Base-by-base conservation (phyloP, 1,140 invertebrate species). In the Euura lappo region DNA sequence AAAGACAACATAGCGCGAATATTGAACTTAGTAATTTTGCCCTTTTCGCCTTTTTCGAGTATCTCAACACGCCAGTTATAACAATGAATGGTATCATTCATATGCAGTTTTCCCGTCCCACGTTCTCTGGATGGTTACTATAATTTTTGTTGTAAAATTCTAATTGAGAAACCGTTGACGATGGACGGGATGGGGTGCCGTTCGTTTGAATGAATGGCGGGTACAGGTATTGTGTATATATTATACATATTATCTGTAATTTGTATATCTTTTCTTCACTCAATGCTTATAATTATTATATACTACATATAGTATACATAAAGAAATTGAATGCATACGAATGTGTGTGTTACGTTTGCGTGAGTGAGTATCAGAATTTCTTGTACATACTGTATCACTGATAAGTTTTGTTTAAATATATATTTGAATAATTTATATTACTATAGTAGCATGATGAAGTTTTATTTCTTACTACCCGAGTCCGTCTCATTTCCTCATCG, bases 341-440 rank as follows among this genome's bases (percentile, higher is more conserved):
- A 28, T 28, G 28, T 28, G 28, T 28, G 28, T 28, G 28, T 28
- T 28, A 28, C 28, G 51, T 11, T 7, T 60, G 5, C 65, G 80
- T 74, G 81, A 81, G 75, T 78, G 78, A 84, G 80, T 78, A 78
- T 79, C 68, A 74, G 74, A 79, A 79, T 77, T 79, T 81, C 74
- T 76, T 87, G 84, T 87, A 87, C 81, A 86, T 87, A 86, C 74
- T 85, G 81, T 85, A 81, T 81, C 77, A 81, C 77, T 81, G 73
- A 81, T 79, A 79, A 60, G 51, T 83, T 28, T 85, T 85, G 84
- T 86, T 86, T 86, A 84, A 86, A 79, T 83, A 85, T 87, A 87
- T 86, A 87, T 85, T 84, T 86, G 80, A 85, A 81, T 86, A 84
- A 86, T 87, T 87, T 86, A 86, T 86, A 60, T 60, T 60, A 60